These are phyloP conservation scores for Takifugu ocellatus DNA, from an alignment of 2,797 vertebrate species.

Conservation along the genomic window DNA sequence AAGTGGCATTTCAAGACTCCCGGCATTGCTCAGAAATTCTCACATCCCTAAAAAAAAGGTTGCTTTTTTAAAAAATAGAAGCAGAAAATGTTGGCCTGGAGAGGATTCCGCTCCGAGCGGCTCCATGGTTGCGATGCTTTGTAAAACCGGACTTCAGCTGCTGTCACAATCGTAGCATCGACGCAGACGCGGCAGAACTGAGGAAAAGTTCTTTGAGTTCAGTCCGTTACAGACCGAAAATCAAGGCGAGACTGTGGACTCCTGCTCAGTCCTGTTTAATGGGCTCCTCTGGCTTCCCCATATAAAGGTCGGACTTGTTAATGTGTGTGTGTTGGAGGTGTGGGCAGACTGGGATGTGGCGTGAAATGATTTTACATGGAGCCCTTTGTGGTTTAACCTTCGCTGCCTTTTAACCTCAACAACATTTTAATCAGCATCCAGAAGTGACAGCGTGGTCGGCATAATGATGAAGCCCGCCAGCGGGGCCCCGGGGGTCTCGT, in stretches of 20 bases:
- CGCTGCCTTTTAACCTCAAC: conserved; percentile 63
- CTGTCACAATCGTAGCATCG: neutral
- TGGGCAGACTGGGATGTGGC: conserved; percentile 2
- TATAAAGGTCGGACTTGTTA: conserved; percentile 13
- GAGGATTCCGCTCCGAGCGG: neutral
- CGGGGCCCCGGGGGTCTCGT: conserved; percentile 47
- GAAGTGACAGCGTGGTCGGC: conserved; percentile 52
- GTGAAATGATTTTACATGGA: conserved; percentile 39
- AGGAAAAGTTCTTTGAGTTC: conserved; percentile 6
- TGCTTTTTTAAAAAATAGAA: too few relatives aligned
- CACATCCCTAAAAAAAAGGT: too few relatives aligned
- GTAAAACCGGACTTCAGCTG: conserved; percentile 1
- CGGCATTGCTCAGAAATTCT: too few relatives aligned
- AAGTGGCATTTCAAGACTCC: too few relatives aligned
- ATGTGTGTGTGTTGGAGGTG: conserved; percentile 1
- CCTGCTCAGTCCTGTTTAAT: neutral
- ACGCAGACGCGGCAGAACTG: neutral
- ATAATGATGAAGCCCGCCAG: conserved; percentile 55
- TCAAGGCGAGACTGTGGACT: conserved; percentile 17
- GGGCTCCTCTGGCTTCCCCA: neutral
- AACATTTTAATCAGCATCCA: conserved; percentile 73
- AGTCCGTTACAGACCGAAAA: neutral
- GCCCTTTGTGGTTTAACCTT: conserved; percentile 70
- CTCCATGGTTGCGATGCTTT: too few relatives aligned
- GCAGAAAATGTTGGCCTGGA: neutral